These are phyloP conservation scores for Setipinna tenuifilis DNA, from an alignment of 2,797 vertebrate species.

Conservation along the genomic window DNA sequence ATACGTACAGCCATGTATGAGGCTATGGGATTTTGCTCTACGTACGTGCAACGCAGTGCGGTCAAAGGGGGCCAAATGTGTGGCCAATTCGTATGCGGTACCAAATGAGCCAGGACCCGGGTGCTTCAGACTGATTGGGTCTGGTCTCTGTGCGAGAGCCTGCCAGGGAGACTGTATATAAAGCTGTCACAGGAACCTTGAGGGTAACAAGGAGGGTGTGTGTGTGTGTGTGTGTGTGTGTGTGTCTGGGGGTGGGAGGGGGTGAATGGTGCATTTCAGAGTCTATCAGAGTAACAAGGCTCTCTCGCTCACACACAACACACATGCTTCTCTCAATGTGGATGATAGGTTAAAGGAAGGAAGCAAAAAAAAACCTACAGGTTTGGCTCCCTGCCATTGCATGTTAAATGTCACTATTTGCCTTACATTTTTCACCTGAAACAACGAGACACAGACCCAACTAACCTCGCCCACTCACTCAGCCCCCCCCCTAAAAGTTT, in stretches of 20 bases:
- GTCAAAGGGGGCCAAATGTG: slow-evolving; percentile 44
- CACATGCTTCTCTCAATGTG: slow-evolving; percentile 65
- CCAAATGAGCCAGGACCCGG: neutral
- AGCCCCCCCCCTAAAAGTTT: slow-evolving; percentile 44
- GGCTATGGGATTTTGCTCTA: slow-evolving; percentile 45
- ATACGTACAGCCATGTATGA: slow-evolving; percentile 23
- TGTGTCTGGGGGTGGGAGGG: neutral
- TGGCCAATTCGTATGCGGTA: slow-evolving; percentile 50
- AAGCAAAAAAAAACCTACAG: slow-evolving; percentile 66
- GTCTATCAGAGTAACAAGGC: slow-evolving; percentile 62
- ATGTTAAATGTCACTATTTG: slow-evolving; percentile 66
- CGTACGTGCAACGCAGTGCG: slow-evolving; percentile 46
- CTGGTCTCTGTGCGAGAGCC: neutral
- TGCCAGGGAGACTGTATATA: slow-evolving; percentile 53
- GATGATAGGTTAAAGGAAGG: slow-evolving; percentile 74
- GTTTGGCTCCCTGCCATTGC: slow-evolving; percentile 62
- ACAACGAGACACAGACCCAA: slow-evolving; percentile 24
- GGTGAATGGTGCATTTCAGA: slow-evolving; percentile 58
- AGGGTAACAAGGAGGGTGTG: slow-evolving; percentile 63
- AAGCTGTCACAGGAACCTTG: slow-evolving; percentile 72
- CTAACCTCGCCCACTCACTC: slow-evolving; percentile 21
- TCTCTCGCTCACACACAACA: slow-evolving; percentile 58
- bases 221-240: too few species aligned
- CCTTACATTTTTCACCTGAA: slow-evolving; percentile 43
- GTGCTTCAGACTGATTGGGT: slow-evolving; percentile 19